Evolutionary conservation across 1,140 invertebrate species (phyloP).

Genomic region (Cydia pomonella): DNA sequence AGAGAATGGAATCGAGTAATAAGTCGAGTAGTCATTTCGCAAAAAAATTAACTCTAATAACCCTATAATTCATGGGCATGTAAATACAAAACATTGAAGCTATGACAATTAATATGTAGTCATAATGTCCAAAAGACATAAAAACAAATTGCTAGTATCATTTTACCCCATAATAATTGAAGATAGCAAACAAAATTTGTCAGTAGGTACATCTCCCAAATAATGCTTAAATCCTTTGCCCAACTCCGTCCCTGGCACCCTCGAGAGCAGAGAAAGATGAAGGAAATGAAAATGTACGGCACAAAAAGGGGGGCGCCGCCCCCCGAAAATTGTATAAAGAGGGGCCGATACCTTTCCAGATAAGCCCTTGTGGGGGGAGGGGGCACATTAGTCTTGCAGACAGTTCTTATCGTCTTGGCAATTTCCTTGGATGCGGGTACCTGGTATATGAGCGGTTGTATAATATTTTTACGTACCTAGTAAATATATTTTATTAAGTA

Average conservation of each 20-base stretch:
- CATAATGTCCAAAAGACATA: too few species aligned
- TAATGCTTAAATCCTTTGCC: slow-evolving; percentile 15
- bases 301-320: slow-evolving; percentile 70
- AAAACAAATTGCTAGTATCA: too few species aligned
- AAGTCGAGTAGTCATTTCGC: too few species aligned
- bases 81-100: too few species aligned
- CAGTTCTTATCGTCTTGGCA: slow-evolving; percentile 70
- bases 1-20: too few species aligned
- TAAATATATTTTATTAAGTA: background rate
- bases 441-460: background rate
- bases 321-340: slow-evolving; percentile 77
- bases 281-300: slow-evolving; percentile 80
- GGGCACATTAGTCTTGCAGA: slow-evolving; percentile 72
- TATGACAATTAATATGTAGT: too few species aligned
- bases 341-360: slow-evolving; percentile 70
- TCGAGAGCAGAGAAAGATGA: slow-evolving; percentile 78
- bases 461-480: background rate
- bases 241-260: slow-evolving; percentile 56
- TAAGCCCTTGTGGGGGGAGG: slow-evolving; percentile 61
- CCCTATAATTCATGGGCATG: too few species aligned
- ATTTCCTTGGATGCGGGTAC: slow-evolving; percentile 69
- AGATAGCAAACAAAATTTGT: too few species aligned
- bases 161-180: too few species aligned
- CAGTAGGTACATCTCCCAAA: background rate
- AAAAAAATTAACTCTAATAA: too few species aligned